Base-by-base conservation (phyloP, 2,888 invertebrate species). In the Lomographa bimaculata region DNA sequence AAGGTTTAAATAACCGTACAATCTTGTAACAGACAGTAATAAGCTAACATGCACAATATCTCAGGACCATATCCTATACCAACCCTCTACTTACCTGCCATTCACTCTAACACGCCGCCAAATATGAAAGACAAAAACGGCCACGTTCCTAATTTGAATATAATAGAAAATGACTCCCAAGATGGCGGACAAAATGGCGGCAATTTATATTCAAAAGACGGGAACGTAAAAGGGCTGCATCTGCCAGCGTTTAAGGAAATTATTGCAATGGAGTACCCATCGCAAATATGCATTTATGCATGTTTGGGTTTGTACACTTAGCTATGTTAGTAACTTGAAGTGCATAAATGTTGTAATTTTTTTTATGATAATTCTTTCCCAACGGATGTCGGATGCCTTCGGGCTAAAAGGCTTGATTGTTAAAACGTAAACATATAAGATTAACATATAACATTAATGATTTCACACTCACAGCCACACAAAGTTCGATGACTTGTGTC, bases 61-160 rank as follows among this genome's bases (percentile, higher is more conserved):
- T 7, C 8, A n/a, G n/a, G n/a, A n/a, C n/a, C n/a, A n/a, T n/a
- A n/a, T n/a, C n/a, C 7, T 20, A 1, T n/a, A 20, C n/a, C 33
- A 14, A 26, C 32, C 40, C 43, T 25, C 38, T 40, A 50, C 20
- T 53, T 50, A 50, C 7, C 9, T 40, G 18, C 33, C 35, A 50
- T 46, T 49, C 40, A 18, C 46, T 14, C 34, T 39, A 36, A 49
- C 37, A 45, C 46, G 23, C 38, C 34, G 26, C 52, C 49, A 39
- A 52, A 49, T 45, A 49, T 41, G 52, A 49, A 20, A 42, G 44
- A 46, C 53, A 41, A 46, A 44, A 46, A 37, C 36, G 37, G 28
- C 29, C 33, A 24, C 58, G 50, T 60, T 69, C 71, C 66, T 64
- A 64, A 79, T 81, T 82, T 81, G 75, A 82, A 82, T 81, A 79